phyloP scores from a whole-genome alignment of 1,140 invertebrate species.

The Cotesia vestalis region DNA sequence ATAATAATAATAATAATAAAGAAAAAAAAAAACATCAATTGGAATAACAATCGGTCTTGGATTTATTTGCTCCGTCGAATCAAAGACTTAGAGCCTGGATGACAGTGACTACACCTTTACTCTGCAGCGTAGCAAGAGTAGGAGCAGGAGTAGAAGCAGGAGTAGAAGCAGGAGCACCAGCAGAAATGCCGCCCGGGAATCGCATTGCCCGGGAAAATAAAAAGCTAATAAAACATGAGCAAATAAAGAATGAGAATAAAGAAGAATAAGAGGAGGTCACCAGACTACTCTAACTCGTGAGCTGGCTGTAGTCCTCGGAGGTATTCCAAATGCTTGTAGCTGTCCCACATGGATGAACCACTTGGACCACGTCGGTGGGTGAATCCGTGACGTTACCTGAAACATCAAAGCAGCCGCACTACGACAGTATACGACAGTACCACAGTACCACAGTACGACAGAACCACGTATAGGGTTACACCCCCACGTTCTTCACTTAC shows the following conservation, averaged over 20 bases:
- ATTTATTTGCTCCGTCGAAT: background rate
- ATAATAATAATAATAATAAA: no score
- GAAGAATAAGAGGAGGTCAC: slow-evolving; percentile 22
- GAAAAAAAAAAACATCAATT: no score
- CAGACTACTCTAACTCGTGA: slow-evolving; percentile 13
- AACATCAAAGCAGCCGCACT: slow-evolving; percentile 24
- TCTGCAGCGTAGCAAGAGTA: no score
- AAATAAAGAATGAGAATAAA: slow-evolving; percentile 13
- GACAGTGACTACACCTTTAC: slow-evolving; percentile 21
- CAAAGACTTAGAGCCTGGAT: slow-evolving; percentile 9
- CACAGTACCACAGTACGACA: background rate
- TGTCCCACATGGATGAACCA: slow-evolving; percentile 38
- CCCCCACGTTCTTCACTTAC: slow-evolving; percentile 8
- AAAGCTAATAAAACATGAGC: background rate
- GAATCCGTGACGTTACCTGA: slow-evolving; percentile 29
- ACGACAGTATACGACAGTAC: no score
- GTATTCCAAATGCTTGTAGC: slow-evolving; percentile 39
- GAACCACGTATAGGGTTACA: slow-evolving; percentile 24
- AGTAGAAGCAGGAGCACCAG: no score
- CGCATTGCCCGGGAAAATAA: no score
- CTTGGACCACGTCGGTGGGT: slow-evolving; percentile 27
- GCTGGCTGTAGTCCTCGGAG: slow-evolving; percentile 30
- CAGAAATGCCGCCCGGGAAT: no score
- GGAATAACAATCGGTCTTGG: no score
- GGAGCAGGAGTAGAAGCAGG: no score